A percentile compares a stretch with the other conserved stretches of the same genome.
Conservation (phyloP, 2,797 vertebrate genomes). For the Onychomys leucogaster region DNA sequence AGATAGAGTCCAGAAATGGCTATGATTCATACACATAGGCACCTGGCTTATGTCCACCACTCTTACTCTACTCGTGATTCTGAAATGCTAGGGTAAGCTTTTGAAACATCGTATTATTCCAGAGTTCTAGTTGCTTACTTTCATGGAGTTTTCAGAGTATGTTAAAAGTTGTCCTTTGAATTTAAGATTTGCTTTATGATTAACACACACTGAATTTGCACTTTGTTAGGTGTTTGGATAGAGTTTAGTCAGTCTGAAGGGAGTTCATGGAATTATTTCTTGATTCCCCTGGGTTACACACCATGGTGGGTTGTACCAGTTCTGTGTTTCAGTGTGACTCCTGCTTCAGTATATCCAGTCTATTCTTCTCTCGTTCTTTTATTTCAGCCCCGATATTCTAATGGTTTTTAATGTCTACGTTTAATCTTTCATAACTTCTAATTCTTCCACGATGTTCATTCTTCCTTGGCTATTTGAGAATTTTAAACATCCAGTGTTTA, state of each 20-base stretch:
- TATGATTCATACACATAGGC: neutral
- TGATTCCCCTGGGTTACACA: neutral
- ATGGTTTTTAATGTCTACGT: conserved; percentile 73
- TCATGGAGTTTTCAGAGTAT: conserved; percentile 18
- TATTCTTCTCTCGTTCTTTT: conserved; percentile 65
- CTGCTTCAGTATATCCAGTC: conserved; percentile 41
- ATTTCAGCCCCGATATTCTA: conserved; percentile 66
- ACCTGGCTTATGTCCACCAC: neutral
- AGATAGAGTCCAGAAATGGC: neutral
- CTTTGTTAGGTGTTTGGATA: neutral
- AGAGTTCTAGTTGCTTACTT: conserved; percentile 2
- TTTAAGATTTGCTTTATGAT: neutral
- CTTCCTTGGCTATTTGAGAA: conserved; percentile 68
- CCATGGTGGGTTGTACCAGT: neutral
- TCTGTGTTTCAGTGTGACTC: neutral
- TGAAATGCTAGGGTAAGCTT: neutral
- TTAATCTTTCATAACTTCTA: conserved; percentile 74
- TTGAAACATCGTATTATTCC: conserved; percentile 28
- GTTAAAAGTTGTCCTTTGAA: conserved; percentile 23
- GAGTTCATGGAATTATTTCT: neutral
- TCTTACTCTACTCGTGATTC: neutral
- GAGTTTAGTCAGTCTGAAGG: neutral
- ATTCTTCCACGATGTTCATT: conserved; percentile 73
- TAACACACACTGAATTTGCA: neutral
- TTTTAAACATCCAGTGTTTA: conserved; percentile 78